Conservation (phyloP, 2,888 invertebrate genomes). For the Thyatira batis region DNA sequence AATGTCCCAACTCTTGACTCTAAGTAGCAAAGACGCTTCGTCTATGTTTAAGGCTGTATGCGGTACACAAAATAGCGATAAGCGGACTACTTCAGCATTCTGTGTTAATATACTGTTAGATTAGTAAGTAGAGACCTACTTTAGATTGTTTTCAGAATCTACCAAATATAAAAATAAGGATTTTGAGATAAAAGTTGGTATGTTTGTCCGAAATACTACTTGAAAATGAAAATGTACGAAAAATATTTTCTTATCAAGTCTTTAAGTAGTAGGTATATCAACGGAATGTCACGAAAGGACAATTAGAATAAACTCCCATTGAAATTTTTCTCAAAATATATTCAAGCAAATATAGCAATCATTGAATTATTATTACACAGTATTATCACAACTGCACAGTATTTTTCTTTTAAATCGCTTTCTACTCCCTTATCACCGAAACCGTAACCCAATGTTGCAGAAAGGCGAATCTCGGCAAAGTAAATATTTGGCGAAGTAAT, state of each 20-base stretch:
- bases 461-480: conserved; percentile 55
- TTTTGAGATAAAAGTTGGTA: too few relatives aligned
- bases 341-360: not conserved
- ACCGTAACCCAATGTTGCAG: conserved; percentile 8
- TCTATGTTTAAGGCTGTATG: conserved; percentile 7
- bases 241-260: too few relatives aligned
- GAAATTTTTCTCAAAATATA: too few relatives aligned
- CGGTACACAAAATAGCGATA: not conserved
- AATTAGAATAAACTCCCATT: too few relatives aligned
- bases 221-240: too few relatives aligned
- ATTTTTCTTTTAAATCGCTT: not conserved
- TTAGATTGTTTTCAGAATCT: too few relatives aligned
- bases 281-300: too few relatives aligned
- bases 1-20: conserved; percentile 42
- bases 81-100: not conserved
- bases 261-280: too few relatives aligned
- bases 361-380: not conserved
- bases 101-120: too few relatives aligned
- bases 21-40: conserved; percentile 38
- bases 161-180: too few relatives aligned
- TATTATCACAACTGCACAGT: not conserved
- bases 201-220: too few relatives aligned
- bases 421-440: not conserved
- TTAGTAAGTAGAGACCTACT: too few relatives aligned
- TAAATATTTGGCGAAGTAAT: conserved; percentile 74